A percentile compares a stretch with the other conserved stretches of the same genome.
Evolutionary conservation across 2,888 invertebrate genomes (phyloP).

Genomic region (Antheraea yamamai): DNA sequence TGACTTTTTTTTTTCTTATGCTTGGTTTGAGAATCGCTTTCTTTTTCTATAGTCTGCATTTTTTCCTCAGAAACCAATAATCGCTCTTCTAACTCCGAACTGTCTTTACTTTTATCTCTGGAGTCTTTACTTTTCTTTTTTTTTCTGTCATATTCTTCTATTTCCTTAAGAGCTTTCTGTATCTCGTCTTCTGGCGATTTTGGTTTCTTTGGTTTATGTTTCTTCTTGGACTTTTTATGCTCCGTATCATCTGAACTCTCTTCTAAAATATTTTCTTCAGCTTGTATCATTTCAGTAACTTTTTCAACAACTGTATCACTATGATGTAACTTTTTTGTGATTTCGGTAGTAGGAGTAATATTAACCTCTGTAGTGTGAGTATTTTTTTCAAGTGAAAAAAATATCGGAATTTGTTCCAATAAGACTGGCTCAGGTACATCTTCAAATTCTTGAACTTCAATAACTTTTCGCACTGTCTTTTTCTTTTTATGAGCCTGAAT

Average conservation of each 20-base stretch:
- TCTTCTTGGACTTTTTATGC: conserved; percentile 65
- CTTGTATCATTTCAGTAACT: conserved; percentile 41
- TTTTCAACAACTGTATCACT: conserved; percentile 59
- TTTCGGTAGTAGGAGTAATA: conserved; percentile 33
- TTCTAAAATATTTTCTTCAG: conserved; percentile 38
- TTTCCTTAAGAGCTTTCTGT: conserved; percentile 72
- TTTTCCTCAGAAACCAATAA: conserved; percentile 21
- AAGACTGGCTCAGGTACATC: conserved; percentile 45
- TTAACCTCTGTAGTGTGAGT: conserved; percentile 23
- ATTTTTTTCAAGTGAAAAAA: conserved; percentile 22
- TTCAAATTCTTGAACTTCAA: conserved; percentile 73
- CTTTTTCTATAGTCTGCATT: conserved; percentile 20
- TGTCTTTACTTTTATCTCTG: conserved; percentile 50
- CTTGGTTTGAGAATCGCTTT: conserved; percentile 35
- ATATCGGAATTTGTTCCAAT: conserved; percentile 32
- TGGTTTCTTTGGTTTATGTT: conserved; percentile 63
- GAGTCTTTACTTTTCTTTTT: conserved; percentile 61
- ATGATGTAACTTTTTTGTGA: conserved; percentile 57
- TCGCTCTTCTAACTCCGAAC: conserved; percentile 26
- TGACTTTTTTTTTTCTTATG: conserved; percentile 49
- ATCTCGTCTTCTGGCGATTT: conserved; percentile 68
- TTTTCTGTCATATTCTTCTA: conserved; percentile 65
- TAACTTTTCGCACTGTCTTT: conserved; percentile 62
- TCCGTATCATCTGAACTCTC: conserved; percentile 40
- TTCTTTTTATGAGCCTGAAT: conserved; percentile 63